These are phyloP conservation scores for Diploscapter pachys DNA, from an alignment of 1,140 invertebrate species.

Conservation along the genomic window DNA sequence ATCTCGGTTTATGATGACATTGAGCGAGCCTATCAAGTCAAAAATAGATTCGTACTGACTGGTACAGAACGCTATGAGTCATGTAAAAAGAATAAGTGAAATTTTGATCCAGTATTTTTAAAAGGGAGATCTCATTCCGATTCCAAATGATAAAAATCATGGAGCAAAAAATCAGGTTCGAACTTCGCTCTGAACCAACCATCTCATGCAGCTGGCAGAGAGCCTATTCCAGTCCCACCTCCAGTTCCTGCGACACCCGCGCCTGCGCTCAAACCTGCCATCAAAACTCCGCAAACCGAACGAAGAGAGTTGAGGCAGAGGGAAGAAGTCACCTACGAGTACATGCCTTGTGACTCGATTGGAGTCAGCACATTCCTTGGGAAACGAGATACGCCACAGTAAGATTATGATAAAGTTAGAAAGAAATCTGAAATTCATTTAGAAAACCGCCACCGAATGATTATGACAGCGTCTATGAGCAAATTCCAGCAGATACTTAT, in stretches of 20 bases:
- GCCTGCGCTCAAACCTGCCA: slow-evolving; percentile 33
- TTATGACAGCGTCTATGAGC: slow-evolving; percentile 31
- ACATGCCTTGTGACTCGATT: slow-evolving; percentile 34
- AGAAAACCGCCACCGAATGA: not conserved
- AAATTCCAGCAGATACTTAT: slow-evolving; percentile 28
- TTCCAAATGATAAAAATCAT: not conserved
- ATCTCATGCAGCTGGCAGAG: slow-evolving; percentile 10
- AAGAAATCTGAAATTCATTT: no score
- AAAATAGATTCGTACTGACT: no score
- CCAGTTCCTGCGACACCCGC: slow-evolving; percentile 14
- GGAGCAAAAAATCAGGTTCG: slow-evolving; percentile 17
- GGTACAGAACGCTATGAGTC: no score
- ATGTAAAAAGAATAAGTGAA: no score
- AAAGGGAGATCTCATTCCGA: no score
- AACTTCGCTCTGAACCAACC: slow-evolving; percentile 19
- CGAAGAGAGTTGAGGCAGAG: slow-evolving; percentile 12
- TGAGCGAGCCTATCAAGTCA: no score
- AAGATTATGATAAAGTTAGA: no score
- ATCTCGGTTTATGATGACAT: no score
- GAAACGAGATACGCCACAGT: not conserved
- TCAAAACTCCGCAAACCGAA: slow-evolving; percentile 29
- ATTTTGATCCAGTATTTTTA: no score
- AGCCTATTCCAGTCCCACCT: slow-evolving; percentile 9
- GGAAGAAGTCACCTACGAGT: slow-evolving; percentile 34
- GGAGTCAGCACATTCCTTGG: slow-evolving; percentile 31